Evolutionary conservation across 2,113 vertebrate species (phyloP), one percentile per base, ranked within the genome.

Genomic region (Siniperca chuatsi): DNA sequence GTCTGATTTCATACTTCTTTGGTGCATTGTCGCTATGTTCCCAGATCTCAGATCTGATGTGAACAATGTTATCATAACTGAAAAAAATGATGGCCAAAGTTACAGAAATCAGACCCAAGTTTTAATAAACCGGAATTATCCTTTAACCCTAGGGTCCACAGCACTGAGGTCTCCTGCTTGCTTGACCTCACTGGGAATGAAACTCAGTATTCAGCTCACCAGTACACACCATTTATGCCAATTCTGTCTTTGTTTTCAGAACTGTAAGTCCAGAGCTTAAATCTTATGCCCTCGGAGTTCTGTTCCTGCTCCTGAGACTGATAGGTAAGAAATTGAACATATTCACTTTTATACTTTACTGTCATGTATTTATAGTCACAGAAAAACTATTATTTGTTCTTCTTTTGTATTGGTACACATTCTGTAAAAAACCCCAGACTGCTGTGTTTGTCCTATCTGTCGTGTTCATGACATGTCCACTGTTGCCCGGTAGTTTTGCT

Each of bases 231-330:
- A 2, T 33, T 83, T 5, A 83, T 66, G 33, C 1, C 8, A 42
- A 11, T 23, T 75, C 64, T 83, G 80, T 77, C 46, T 89, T 71
- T 79, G 33, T 77, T 82, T 79, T 42, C 86, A 96, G 95, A 83
- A 95, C 95, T 23, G 95, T 96, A 4, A 95, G 92, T 84, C 95
- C 95, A 42, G 94, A 95, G 88, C 93, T 95, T 8, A 96, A 96
- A 74, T 96, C 95, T 0, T 96, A 96, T 0, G 95, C 95, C 11
- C 93, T 95, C 9, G 95, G 95, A 76, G 94, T 95, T 61, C 84
- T 95, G n/a, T 95, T 95, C 85, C 93, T 96, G 78, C 93, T 95
- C 58, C 90, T 96, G 29, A 92, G 95, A 83, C 91, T 96, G 42
- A 94, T 95, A 55, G 95, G 95, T 96, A 87, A 92, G 90, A 82